Base-by-base conservation (phyloP, 1,140 invertebrate species). In the Tyrophagus putrescentiae region DNA sequence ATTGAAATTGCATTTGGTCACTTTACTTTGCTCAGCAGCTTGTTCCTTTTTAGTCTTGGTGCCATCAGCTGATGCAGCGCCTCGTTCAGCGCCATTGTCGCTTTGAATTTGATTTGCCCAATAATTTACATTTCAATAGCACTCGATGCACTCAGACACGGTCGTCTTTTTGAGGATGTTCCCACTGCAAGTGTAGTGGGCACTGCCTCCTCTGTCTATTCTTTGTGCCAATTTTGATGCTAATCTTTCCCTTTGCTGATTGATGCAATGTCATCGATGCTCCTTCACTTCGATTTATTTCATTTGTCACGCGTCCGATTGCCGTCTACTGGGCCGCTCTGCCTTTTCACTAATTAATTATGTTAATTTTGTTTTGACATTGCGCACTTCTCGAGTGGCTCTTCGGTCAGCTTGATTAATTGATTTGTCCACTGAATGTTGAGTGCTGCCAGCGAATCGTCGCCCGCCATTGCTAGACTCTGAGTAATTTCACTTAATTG, bases 401-500 rank as follows among this genome's bases (percentile, higher is more conserved):
- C 31, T 48, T 6, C 45, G n/a, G 31, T 7, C 21, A 48, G 21
- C 45, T 48, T 48, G 45, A 48, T 48, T 48, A 48, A 48, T 48
- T 48, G 45, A 48, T 48, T 48, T 48, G 45, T 48, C 45, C 7
- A 48, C n/a, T n/a, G n/a, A n/a, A n/a, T n/a, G n/a, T n/a, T n/a
- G n/a, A n/a, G n/a, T n/a, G n/a, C n/a, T n/a, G n/a, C n/a, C n/a
- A n/a, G n/a, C n/a, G n/a, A n/a, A n/a, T n/a, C n/a, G n/a, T n/a
- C 45, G 9, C 9, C 45, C 6, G 18, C 21, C 6, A 25, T 13
- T 6, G 21, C 45, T 25, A 13, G 23, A 13, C 21, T 7, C 31
- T 48, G 45, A 48, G 45, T 48, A 48, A 48, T 48, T 48, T 48
- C 45, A 7, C 31, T 48, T 48, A 48, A 48, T 48, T 48, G 45